Evolutionary conservation across 1,140 invertebrate species (phyloP).

Genomic region (Ctenoplectra terminalis): DNA sequence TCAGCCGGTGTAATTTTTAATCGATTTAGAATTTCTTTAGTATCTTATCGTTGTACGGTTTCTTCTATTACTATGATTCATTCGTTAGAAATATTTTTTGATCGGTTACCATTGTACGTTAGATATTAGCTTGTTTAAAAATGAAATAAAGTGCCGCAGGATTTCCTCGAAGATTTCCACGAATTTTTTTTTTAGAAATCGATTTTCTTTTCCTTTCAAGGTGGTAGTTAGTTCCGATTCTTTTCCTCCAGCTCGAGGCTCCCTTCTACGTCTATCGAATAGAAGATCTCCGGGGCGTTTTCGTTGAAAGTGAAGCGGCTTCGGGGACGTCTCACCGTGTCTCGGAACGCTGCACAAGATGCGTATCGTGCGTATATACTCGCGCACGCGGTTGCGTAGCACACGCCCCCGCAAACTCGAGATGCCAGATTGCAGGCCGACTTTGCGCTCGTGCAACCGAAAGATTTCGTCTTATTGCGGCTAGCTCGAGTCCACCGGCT

Average conservation of each 20-base stretch:
- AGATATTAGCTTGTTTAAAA: no score
- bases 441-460: slow-evolving; percentile 47
- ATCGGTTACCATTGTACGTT: no score
- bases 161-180: neutral
- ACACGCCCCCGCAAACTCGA: slow-evolving; percentile 69
- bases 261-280: slow-evolving; percentile 26
- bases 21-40: no score
- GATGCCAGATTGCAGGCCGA: slow-evolving; percentile 68
- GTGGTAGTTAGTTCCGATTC: neutral
- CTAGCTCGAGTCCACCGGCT: slow-evolving; percentile 8
- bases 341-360: slow-evolving; percentile 64
- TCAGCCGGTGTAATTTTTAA: no score
- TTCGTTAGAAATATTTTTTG: no score
- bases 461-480: slow-evolving; percentile 56
- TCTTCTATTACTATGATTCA: no score
- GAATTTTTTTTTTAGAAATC: neutral
- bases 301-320: slow-evolving; percentile 41
- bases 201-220: neutral
- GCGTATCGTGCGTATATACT: slow-evolving; percentile 63
- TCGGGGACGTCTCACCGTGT: slow-evolving; percentile 8
- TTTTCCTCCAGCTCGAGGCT: neutral
- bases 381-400: slow-evolving; percentile 65
- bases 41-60: no score
- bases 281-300: slow-evolving; percentile 13
- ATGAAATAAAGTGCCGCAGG: no score